Percentiles rank a stretch among this genome's conserved stretches.
Conservation (phyloP, 2,113 vertebrate genomes). For the Onychostruthus taczanowskii region DNA sequence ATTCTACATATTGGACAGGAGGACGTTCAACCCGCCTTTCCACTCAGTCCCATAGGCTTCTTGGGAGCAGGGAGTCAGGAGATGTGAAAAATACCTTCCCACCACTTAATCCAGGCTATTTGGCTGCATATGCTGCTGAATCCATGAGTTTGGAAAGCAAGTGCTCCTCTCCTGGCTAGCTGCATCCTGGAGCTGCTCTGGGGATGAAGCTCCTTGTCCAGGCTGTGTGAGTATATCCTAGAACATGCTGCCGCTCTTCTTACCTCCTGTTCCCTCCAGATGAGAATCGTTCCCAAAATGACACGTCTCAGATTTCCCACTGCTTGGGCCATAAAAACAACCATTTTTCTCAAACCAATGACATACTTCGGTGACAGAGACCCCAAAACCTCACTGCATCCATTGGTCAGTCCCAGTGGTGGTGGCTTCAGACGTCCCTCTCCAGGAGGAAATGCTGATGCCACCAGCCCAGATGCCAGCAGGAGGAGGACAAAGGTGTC, state of each 20-base stretch:
- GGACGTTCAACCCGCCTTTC: not conserved
- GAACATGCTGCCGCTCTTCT: not conserved
- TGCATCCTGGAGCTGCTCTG: rapidly evolving
- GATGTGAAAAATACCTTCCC: not conserved
- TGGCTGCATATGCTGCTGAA: not conserved
- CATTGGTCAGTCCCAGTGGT: rapidly evolving
- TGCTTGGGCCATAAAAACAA: not conserved
- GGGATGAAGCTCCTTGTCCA: not conserved
- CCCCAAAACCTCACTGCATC: not conserved
- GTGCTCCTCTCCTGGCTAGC: not conserved
- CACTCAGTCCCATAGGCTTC: rapidly evolving
- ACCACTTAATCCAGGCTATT: not conserved
- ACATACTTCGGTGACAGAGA: not conserved
- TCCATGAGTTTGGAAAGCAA: not conserved
- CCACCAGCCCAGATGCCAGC: not conserved
- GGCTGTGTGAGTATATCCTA: not conserved
- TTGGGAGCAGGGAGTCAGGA: not conserved
- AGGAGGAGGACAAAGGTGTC: not conserved
- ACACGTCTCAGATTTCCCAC: not conserved
- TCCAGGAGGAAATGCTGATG: not conserved
- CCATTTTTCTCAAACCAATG: rapidly evolving
- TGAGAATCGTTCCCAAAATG: not conserved
- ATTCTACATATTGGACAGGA: not conserved
- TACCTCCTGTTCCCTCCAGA: not conserved
- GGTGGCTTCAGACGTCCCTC: not conserved